phyloP scores from a whole-genome alignment of 2,888 invertebrate genomes.

The Parapristionchus giblindavisi region DNA sequence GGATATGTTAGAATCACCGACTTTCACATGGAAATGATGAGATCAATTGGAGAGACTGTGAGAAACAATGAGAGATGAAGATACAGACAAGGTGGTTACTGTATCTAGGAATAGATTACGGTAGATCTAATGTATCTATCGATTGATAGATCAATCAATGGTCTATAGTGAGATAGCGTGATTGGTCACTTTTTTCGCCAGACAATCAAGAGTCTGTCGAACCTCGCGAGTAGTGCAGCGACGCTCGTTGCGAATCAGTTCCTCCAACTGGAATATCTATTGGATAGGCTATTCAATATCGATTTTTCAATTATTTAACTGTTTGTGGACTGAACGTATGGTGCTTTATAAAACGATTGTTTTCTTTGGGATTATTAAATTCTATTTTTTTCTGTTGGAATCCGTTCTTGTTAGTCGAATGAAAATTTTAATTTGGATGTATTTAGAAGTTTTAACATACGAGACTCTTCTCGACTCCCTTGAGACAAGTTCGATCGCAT shows the following conservation, averaged over 20 bases:
- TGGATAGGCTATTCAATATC: neutral
- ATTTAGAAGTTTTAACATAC: slow-evolving; percentile 5
- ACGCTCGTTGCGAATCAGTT: slow-evolving; percentile 29
- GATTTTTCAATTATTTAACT: too few species aligned
- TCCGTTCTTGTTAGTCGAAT: too few species aligned
- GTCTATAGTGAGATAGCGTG: neutral
- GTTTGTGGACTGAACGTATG: too few species aligned
- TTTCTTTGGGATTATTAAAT: too few species aligned
- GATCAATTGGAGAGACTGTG: slow-evolving; percentile 8
- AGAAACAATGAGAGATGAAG: neutral
- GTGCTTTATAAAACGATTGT: too few species aligned
- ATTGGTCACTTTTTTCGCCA: slow-evolving; percentile 30
- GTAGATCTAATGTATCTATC: neutral
- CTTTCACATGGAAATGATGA: too few species aligned
- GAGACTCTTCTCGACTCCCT: slow-evolving; percentile 41
- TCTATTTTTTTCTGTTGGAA: too few species aligned
- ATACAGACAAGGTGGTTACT: neutral
- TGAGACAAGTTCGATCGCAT: slow-evolving; percentile 43
- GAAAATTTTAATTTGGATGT: too few species aligned
- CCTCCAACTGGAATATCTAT: slow-evolving; percentile 19
- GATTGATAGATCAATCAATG: neutral
- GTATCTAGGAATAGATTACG: too few species aligned
- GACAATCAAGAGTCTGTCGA: slow-evolving; percentile 31
- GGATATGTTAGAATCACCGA: too few species aligned
- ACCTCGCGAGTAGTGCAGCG: slow-evolving; percentile 33